Evolutionary conservation across 1,140 invertebrate genomes (phyloP).

Genomic region (Prorops nasuta): DNA sequence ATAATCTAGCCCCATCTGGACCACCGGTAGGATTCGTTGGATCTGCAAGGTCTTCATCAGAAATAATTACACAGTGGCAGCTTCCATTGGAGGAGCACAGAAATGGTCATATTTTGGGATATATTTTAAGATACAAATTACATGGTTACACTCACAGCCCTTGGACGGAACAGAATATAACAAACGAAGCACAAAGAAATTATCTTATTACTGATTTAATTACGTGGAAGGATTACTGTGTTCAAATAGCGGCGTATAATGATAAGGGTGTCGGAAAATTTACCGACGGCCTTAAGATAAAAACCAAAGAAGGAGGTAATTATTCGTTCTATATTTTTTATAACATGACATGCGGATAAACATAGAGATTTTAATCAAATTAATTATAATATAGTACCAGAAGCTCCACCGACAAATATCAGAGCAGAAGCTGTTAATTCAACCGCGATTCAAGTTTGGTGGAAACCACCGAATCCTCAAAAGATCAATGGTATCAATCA

Average conservation of each 20-base stretch:
- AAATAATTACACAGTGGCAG: slow-evolving; percentile 98
- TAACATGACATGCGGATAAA: too few species aligned
- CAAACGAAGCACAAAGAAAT: slow-evolving; percentile 89
- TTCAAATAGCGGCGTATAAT: slow-evolving; percentile 97
- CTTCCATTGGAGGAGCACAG: slow-evolving; percentile 88
- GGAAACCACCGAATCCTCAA: slow-evolving; percentile 92
- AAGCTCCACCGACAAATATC: slow-evolving; percentile 84
- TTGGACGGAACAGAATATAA: slow-evolving; percentile 88
- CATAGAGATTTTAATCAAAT: too few species aligned
- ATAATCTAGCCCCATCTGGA: slow-evolving; percentile 75
- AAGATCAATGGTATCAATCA: slow-evolving; percentile 99
- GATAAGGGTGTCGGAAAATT: slow-evolving; percentile 93
- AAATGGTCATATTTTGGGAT: slow-evolving; percentile 93
- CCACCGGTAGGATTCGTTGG: slow-evolving; percentile 87
- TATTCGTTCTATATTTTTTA: too few species aligned
- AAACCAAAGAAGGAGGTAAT: slow-evolving; percentile 86
- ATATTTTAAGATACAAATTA: slow-evolving; percentile 86
- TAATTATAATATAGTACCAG: slow-evolving; percentile 69
- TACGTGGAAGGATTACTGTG: slow-evolving; percentile 96
- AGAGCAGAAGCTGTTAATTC: slow-evolving; percentile 81
- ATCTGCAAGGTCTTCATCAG: slow-evolving; percentile 86
- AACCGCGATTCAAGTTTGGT: slow-evolving; percentile 78
- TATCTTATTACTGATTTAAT: slow-evolving; percentile 92
- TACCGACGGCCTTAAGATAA: slow-evolving; percentile 87
- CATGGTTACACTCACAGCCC: slow-evolving; percentile 88